A percentile compares a stretch with the other conserved stretches of the same genome.
Conservation (phyloP, 1,140 invertebrate species). For the Mesaphorura yosii region DNA sequence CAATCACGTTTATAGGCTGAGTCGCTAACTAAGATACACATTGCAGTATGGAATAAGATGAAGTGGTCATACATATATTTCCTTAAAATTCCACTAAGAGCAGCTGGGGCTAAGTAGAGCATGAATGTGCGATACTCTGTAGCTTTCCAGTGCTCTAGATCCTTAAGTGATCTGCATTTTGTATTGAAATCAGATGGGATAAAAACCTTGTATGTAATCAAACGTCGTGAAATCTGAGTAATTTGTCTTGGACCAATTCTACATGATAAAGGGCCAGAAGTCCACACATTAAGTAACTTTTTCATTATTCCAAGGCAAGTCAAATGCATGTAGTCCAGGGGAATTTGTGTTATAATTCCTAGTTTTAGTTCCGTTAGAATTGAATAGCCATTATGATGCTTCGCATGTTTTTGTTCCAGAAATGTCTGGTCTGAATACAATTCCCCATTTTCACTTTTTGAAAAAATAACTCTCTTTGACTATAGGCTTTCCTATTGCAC, state of each 20-base stretch:
- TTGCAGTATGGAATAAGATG: constrained; percentile 34
- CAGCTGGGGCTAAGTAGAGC: constrained; percentile 37
- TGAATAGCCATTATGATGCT: constrained; percentile 26
- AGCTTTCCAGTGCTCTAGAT: constrained; percentile 38
- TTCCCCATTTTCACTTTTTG: neutral
- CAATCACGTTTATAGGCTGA: neutral
- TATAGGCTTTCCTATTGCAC: constrained; percentile 7
- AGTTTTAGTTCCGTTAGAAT: constrained; percentile 25
- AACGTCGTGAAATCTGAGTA: constrained; percentile 25
- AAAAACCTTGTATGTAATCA: constrained; percentile 3
- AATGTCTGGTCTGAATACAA: constrained; percentile 23
- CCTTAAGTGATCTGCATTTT: constrained; percentile 32
- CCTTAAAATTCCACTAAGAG: constrained; percentile 33
- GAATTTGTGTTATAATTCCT: constrained; percentile 31
- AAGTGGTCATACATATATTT: constrained; percentile 38
- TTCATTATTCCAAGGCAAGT: constrained; percentile 32
- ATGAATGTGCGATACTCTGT: constrained; percentile 41
- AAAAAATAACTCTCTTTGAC: constrained; percentile 11
- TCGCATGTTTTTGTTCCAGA: constrained; percentile 11
- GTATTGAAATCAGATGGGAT: constrained; percentile 33
- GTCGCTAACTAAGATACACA: constrained; percentile 32
- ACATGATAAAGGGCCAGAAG: neutral
- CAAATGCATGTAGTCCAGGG: constrained; percentile 34
- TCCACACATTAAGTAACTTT: constrained; percentile 32
- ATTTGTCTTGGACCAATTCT: neutral